Percentiles rank a stretch among this genome's conserved stretches.
These are phyloP conservation scores for Tychaedon coryphoeus DNA, from an alignment of 2,113 vertebrate species.

Conservation along the genomic window DNA sequence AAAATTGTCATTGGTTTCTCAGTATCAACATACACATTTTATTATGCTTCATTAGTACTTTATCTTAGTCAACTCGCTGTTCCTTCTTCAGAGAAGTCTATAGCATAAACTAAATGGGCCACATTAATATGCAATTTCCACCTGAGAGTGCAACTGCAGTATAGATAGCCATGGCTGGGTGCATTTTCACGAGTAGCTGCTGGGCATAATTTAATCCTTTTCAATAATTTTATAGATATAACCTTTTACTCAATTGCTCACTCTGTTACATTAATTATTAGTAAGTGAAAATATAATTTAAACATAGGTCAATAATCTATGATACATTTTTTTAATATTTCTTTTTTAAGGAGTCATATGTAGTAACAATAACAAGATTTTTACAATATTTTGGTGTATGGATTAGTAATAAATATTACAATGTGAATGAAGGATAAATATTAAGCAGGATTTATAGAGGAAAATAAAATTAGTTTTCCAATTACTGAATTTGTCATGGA, in stretches of 20 bases:
- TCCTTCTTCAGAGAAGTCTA: constrained; percentile 11
- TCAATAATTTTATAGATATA: constrained; percentile 61
- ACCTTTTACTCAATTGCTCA: constrained; percentile 38
- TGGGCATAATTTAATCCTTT: constrained; percentile 46
- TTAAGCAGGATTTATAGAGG: not conserved
- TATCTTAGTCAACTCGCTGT: not conserved
- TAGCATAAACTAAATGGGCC: constrained; percentile 21
- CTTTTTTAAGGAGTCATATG: not conserved
- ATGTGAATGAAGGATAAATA: not conserved
- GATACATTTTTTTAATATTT: not conserved
- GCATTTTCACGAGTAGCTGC: constrained; percentile 25
- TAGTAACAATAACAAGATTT: not conserved
- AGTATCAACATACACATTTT: not conserved
- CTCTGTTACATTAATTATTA: constrained; percentile 47
- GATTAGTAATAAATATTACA: not conserved
- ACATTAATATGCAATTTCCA: constrained; percentile 36
- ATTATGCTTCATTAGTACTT: not conserved
- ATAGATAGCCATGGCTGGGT: not conserved
- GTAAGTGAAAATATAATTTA: constrained; percentile 50
- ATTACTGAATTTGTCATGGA: not conserved
- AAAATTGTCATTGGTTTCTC: not conserved
- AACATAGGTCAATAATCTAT: constrained; percentile 18
- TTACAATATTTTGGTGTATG: not conserved
- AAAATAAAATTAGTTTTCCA: not conserved
- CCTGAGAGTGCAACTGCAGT: not conserved